phyloP scores from a whole-genome alignment of 1,140 invertebrate species.

The Cyphomyrmex costatus region DNA sequence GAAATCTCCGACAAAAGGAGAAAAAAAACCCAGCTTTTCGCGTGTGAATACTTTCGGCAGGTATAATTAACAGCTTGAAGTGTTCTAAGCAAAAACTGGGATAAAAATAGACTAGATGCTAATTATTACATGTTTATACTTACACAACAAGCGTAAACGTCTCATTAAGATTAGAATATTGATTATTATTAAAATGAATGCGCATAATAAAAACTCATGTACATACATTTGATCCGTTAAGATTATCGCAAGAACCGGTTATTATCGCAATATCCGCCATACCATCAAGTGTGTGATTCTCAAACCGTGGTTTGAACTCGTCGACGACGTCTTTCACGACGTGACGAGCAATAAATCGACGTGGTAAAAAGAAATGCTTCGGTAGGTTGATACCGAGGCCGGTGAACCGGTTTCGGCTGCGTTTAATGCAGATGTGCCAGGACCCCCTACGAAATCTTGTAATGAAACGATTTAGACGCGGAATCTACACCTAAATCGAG shows the following conservation, averaged over 20 bases:
- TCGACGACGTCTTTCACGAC: slow-evolving; percentile 44
- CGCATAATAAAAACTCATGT: not conserved
- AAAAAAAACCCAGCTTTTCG: not conserved
- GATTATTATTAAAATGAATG: not conserved
- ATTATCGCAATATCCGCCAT: slow-evolving; percentile 21
- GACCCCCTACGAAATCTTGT: slow-evolving; percentile 84
- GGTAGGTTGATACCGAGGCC: slow-evolving; percentile 65
- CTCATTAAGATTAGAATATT: not conserved
- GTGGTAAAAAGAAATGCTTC: slow-evolving; percentile 58
- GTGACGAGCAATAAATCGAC: slow-evolving; percentile 65
- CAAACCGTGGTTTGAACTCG: slow-evolving; percentile 29
- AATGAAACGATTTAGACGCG: slow-evolving; percentile 86
- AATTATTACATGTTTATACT: not conserved
- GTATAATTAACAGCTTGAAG: not conserved
- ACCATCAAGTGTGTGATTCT: slow-evolving; percentile 42
- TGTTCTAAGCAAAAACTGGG: not conserved
- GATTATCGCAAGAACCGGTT: slow-evolving; percentile 30
- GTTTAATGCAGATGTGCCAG: slow-evolving; percentile 84
- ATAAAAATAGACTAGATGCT: not conserved
- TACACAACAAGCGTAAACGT: not conserved
- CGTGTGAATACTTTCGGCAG: not conserved
- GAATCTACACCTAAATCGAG: slow-evolving; percentile 79
- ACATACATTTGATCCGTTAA: not conserved
- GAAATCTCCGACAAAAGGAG: not conserved
- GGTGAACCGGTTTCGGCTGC: slow-evolving; percentile 80